Conservation (phyloP, 2,888 invertebrate genomes). For the Cryptocephalus moraei region DNA sequence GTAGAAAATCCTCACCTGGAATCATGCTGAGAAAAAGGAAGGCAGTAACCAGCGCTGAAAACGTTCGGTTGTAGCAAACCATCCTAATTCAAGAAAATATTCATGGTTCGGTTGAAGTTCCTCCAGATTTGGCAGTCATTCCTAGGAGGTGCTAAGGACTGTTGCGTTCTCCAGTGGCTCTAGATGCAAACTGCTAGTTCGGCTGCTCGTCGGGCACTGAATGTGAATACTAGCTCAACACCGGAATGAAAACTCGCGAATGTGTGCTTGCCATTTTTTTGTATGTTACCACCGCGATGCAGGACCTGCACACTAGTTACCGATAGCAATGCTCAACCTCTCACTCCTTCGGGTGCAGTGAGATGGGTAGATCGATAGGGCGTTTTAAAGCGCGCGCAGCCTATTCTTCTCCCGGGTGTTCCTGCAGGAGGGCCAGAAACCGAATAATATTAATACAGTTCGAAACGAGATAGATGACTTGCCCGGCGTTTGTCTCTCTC, state of each 20-base stretch:
- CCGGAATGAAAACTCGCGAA: slow-evolving; percentile 27
- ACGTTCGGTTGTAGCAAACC: slow-evolving; percentile 31
- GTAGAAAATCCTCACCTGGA: slow-evolving; percentile 30
- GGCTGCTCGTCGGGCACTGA: not conserved
- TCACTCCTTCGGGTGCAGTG: not conserved
- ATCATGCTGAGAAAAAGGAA: slow-evolving; percentile 35
- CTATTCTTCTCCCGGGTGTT: slow-evolving; percentile 18
- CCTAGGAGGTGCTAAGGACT: slow-evolving; percentile 24
- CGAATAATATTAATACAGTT: not conserved
- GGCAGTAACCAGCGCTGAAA: slow-evolving; percentile 35
- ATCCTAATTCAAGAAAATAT: slow-evolving; percentile 30
- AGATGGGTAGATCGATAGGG: slow-evolving; percentile 13
- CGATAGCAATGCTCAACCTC: not conserved
- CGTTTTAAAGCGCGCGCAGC: slow-evolving; percentile 20
- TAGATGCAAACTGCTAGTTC: not conserved
- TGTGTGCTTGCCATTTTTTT: slow-evolving; percentile 30
- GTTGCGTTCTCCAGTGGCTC: slow-evolving; percentile 8
- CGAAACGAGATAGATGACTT: no score
- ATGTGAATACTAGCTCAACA: slow-evolving; percentile 30
- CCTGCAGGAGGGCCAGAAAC: slow-evolving; percentile 2
- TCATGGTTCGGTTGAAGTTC: slow-evolving; percentile 32
- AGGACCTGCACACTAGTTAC: not conserved
- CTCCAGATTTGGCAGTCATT: slow-evolving; percentile 37
- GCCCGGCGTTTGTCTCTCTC: no score
- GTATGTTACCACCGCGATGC: slow-evolving; percentile 15